A percentile compares a stretch with the other conserved stretches of the same genome.
These are phyloP conservation scores for Conger conger DNA, from an alignment of 2,113 vertebrate species.

Conservation along the genomic window DNA sequence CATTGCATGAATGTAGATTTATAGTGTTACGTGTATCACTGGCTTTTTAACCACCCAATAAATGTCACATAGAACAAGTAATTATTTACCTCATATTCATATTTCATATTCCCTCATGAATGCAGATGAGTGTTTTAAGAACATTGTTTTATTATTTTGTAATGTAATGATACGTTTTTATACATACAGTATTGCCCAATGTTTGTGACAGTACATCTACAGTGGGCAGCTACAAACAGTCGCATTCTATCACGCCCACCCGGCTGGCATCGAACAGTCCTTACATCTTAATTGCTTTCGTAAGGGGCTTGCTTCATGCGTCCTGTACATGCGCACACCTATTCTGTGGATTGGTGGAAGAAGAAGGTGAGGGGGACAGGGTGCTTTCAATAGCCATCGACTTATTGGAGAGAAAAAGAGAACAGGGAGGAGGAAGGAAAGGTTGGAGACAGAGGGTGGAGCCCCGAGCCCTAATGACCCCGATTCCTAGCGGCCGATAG, in stretches of 20 bases:
- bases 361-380: neutral
- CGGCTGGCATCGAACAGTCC: neutral
- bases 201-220: no score
- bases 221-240: neutral
- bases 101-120: no score
- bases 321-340: neutral
- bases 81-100: no score
- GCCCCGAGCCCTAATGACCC: constrained; percentile 28
- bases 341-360: neutral
- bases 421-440: neutral
- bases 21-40: neutral
- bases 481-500: constrained; percentile 17
- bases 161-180: neutral
- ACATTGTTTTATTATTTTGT: neutral
- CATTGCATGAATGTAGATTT: neutral
- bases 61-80: neutral
- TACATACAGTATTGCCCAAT: neutral
- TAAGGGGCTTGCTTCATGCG: neutral
- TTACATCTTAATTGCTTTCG: neutral
- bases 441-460: neutral
- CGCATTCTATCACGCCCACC: neutral
- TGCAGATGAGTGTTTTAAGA: no score
- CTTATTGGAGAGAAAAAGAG: constrained; percentile 13
- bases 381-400: constrained; percentile 18
- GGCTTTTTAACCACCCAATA: neutral